Percentiles rank a stretch among this genome's conserved stretches.
Conservation (phyloP, 2,113 vertebrate species). For the Leucopsar rothschildi region DNA sequence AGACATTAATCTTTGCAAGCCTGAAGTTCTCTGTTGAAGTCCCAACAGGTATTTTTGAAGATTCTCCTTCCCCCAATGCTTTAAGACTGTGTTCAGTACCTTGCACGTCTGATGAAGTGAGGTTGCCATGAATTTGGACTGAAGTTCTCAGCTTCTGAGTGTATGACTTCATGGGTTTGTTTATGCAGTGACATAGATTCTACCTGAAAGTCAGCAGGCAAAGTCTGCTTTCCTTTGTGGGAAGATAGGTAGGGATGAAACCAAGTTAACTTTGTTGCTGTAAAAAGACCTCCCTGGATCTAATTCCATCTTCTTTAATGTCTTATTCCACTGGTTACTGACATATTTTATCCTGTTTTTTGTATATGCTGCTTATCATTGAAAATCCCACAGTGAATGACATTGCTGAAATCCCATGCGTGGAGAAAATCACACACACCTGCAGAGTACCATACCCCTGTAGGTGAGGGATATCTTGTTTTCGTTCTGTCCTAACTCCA, state of each 20-base stretch:
- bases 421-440: neutral
- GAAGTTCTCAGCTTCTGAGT: neutral
- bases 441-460: neutral
- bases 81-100: neutral
- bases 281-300: neutral
- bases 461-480: neutral
- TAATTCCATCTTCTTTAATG: neutral
- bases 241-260: neutral
- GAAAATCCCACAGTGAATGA: neutral
- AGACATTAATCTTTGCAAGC: neutral
- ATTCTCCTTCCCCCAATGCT: neutral
- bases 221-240: neutral
- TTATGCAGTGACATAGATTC: neutral
- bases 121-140: neutral
- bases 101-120: neutral
- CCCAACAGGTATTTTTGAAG: neutral
- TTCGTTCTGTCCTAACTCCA: neutral
- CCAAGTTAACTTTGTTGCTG: neutral
- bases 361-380: neutral
- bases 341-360: neutral
- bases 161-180: neutral
- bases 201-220: neutral
- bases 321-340: neutral
- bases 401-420: rapidly evolving
- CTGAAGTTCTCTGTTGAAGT: neutral